Percentiles rank a stretch among this genome's conserved stretches.
Evolutionary conservation across 2,888 invertebrate species (phyloP).

Genomic region (Liposcelis brunnea): DNA sequence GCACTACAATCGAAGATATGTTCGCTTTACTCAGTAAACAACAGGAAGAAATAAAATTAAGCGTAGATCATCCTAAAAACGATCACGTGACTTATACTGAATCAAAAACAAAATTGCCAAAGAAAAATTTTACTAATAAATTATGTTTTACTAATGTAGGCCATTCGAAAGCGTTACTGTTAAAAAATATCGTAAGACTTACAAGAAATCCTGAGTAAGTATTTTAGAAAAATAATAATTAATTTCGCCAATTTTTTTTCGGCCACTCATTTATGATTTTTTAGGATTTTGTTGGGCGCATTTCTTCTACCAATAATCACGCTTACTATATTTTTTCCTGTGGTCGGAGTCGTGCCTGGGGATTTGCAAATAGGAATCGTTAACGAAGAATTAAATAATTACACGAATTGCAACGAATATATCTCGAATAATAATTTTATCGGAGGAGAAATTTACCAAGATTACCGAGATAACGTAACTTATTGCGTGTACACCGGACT

Average conservation of each 20-base stretch:
- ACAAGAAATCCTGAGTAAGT: constrained; percentile 51
- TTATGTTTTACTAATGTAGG: neutral
- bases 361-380: constrained; percentile 54
- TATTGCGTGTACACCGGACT: constrained; percentile 1
- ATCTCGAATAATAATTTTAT: too few species aligned
- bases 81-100: too few species aligned
- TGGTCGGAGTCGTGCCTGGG: constrained; percentile 56
- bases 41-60: constrained; percentile 8
- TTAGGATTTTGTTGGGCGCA: constrained; percentile 60
- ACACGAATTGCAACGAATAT: constrained; percentile 21
- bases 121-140: too few species aligned
- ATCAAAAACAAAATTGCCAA: too few species aligned
- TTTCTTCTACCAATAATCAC: constrained; percentile 65
- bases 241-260: too few species aligned
- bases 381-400: constrained; percentile 42
- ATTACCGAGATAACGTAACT: neutral
- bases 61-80: too few species aligned
- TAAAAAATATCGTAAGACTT: constrained; percentile 51
- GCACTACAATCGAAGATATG: constrained; percentile 27
- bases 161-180: constrained; percentile 39
- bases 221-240: too few species aligned
- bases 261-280: too few species aligned
- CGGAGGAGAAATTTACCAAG: neutral
- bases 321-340: constrained; percentile 56
- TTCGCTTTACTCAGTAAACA: constrained; percentile 25